Evolutionary conservation across 2,797 vertebrate species (phyloP), one percentile per base, ranked within the genome.

Genomic region (Echeneis naucrates): DNA sequence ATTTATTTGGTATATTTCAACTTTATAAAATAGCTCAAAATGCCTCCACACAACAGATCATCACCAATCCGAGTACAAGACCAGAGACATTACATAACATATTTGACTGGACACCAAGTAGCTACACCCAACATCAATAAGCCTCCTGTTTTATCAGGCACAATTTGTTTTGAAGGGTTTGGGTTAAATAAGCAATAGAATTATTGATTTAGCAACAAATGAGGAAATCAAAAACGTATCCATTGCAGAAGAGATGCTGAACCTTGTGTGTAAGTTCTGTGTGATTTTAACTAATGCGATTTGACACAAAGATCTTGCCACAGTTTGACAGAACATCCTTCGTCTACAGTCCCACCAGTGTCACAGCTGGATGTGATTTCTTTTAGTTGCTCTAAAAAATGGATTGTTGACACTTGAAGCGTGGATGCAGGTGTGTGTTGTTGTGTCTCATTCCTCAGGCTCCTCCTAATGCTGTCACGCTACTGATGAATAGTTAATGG

Each of bases 121-220:
- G 19, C 19, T 19, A 58, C 21, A 38, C 5, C 17, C 8, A 64
- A 2, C 44, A 51, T 17, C 32, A 32, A 26, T 42, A 48, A 53
- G 48, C n/a, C 13, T 12, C 11, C 48, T 21, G 16, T 40, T 40
- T 60, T 14, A 37, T 24, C 30, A 21, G 45, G 58, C 16, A 7
- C 0, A 16, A 2, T 16, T 50, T 30, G 54, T 38, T 69, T 37
- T 23, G 3, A 54, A 44, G n/a, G n/a, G n/a, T n/a, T n/a, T n/a
- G n/a, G n/a, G n/a, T n/a, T n/a, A n/a, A 62, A 57, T 47, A 9
- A 55, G 61, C 40, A 1, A 30, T 35, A 51, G n/a, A 61, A 51
- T 35, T 35, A 35, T 11, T 32, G 32, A 32, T 32, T 32, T 5
- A 32, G 32, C 33, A 35, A 11, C 8, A 35, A 35, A 35, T 35